phyloP scores from a whole-genome alignment of 1,140 invertebrate species.

The Tetranychus cinnabarinus region DNA sequence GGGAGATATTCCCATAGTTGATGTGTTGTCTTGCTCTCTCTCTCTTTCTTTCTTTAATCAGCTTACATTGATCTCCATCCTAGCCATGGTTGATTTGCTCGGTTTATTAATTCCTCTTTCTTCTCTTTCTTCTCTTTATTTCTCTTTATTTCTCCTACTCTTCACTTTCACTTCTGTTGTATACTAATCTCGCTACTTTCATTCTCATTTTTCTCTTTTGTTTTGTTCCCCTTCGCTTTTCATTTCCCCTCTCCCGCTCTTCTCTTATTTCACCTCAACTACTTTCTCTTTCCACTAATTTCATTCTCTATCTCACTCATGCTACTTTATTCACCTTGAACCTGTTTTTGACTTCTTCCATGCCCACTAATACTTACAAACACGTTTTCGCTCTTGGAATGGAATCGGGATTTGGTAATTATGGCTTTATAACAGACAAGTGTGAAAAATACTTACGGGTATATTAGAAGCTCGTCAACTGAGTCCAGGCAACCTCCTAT shows the following conservation, averaged over 20 bases:
- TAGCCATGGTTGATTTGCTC: no score
- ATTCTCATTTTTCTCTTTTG: neutral
- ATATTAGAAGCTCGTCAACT: slow-evolving; percentile 48
- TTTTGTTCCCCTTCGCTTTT: neutral
- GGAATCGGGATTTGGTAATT: no score
- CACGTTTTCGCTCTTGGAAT: no score
- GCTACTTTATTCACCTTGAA: no score
- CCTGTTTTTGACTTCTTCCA: no score
- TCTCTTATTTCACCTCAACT: no score
- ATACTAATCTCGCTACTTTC: neutral
- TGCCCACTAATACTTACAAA: no score
- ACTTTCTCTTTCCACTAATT: no score
- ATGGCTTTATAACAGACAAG: slow-evolving; percentile 35
- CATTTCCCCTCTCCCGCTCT: neutral
- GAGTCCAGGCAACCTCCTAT: slow-evolving; percentile 54
- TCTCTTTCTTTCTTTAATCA: no score
- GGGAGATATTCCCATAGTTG: no score
- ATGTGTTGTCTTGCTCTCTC: no score
- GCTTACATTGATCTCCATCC: no score
- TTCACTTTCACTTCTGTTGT: neutral
- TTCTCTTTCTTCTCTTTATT: neutral
- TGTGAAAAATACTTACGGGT: slow-evolving; percentile 83
- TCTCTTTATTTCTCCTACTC: neutral
- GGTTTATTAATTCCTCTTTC: neutral
- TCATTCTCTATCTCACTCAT: neutral